phyloP scores from a whole-genome alignment of 2,113 vertebrate species.

The Zapus hudsonius region DNA sequence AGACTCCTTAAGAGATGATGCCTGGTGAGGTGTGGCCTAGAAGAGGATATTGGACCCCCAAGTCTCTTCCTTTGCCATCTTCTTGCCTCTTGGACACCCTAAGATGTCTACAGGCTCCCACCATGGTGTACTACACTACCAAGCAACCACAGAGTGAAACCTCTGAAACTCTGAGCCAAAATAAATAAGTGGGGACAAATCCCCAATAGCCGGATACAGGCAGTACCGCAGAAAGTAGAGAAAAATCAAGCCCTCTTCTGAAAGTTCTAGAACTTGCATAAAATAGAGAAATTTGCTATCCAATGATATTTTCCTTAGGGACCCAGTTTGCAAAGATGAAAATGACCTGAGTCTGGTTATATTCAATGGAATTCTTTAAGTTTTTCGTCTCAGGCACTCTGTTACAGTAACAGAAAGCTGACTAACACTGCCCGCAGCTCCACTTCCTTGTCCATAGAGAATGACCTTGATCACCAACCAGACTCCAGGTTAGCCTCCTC shows the following conservation, averaged over 20 bases:
- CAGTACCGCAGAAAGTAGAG: not conserved
- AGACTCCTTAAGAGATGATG: not conserved
- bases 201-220: accelerated
- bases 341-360: not conserved
- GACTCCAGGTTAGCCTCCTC: not conserved
- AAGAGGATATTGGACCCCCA: not conserved
- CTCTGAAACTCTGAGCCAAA: not conserved
- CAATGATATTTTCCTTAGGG: not conserved
- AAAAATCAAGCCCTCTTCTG: too few relatives aligned
- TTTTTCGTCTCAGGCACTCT: not conserved
- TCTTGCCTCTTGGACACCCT: not conserved
- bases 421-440: not conserved
- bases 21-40: not conserved
- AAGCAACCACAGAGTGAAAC: not conserved
- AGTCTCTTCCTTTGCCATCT: not conserved
- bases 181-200: not conserved
- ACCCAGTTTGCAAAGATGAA: not conserved
- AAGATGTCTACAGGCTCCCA: not conserved
- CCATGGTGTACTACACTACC: not conserved
- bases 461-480: not conserved
- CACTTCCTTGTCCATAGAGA: too few relatives aligned
- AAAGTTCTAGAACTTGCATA: not conserved
- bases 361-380: not conserved
- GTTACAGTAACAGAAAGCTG: not conserved
- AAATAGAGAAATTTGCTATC: not conserved